Base-by-base conservation (phyloP, 2,113 vertebrate genomes). In the Cephalopterus ornatus region DNA sequence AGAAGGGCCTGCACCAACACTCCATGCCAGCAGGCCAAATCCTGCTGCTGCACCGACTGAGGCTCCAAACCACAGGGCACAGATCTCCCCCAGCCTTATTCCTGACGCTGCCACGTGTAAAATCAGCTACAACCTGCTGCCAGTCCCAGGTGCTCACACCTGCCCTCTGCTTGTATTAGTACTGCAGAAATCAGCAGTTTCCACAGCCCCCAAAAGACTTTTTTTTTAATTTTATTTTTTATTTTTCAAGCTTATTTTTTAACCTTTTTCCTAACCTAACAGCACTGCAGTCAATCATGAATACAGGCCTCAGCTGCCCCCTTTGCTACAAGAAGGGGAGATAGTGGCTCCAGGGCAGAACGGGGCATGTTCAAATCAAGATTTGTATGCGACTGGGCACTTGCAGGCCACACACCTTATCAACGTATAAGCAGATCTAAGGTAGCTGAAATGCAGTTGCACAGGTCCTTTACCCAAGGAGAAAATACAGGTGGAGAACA, bases 31-130 rank as follows among this genome's bases (percentile, higher is more conserved):
- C 0, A 4, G 47, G 20, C 33, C 42, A 20, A 5, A 53, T 44
- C 22, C 49, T 66, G 84, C 26, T 0, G 0, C 62, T 67, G 68
- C n/a, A 3, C 42, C 0, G 12, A 58, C 6, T 1, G 0, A 23
- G 22, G 44, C 52, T 39, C 37, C 8, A 0, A 52, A 32, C 30
- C 1, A 1, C 10, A 24, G 35, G 21, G 27, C 50, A 85, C 14
- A 27, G 41, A 35, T 8, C 10, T 27, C 50, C 11, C 5, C 49
- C 3, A 14, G 18, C 49, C 63, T 13, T 12, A 35, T 4, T 53
- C 41, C 65, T 23, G 26, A 32, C 0, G 3, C 53, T 55, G 35
- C 32, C 0, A 2, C 0, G 2, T 4, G 2, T 27, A 68, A 28
- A 0, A 4, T 4, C 24, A 9, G n/a, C 53, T 41, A 61, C 37